Evolutionary conservation across 30 jellyfish, hydroid and myxozoan species (phyloP).

Genomic region (Catostylus mosaicus): DNA sequence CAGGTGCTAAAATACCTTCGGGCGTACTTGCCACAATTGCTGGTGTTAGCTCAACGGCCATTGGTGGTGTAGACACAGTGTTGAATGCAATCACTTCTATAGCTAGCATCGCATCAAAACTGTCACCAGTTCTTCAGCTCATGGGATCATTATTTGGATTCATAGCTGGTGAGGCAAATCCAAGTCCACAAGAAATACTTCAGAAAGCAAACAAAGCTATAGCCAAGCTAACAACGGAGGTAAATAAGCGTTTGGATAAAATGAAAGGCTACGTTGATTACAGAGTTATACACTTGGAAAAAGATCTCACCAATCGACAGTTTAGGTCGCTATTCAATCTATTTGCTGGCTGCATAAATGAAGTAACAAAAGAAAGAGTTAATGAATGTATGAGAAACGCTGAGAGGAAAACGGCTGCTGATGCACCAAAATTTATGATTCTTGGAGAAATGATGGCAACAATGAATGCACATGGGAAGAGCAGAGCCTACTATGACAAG

Average conservation of each 20-base stretch:
- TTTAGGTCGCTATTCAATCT: background rate
- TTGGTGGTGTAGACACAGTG: background rate
- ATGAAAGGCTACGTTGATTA: constrained; percentile 16
- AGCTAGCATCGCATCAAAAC: constrained; percentile 8
- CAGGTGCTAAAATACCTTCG: background rate
- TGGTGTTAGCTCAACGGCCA: constrained; percentile 3
- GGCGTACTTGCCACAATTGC: background rate
- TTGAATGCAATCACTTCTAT: background rate
- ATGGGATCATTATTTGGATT: constrained; percentile 22
- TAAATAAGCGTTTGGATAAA: constrained; percentile 8
- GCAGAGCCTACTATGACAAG: background rate
- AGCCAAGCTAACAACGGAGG: constrained; percentile 3
- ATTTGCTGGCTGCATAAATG: background rate
- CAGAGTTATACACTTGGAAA: constrained; percentile 18
- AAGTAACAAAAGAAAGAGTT: background rate
- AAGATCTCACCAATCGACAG: constrained; percentile 39
- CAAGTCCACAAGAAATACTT: constrained; percentile 24
- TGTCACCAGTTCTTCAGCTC: constrained; percentile 11
- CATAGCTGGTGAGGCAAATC: background rate
- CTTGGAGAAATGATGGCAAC: constrained; percentile 1
- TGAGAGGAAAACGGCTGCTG: background rate
- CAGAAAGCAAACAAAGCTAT: constrained; percentile 37
- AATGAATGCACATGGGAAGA: background rate
- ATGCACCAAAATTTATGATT: constrained; percentile 25
- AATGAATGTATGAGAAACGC: constrained; percentile 12